These are phyloP conservation scores for Cepaea nemoralis DNA, from an alignment of 1,140 invertebrate genomes.

Conservation along the genomic window DNA sequence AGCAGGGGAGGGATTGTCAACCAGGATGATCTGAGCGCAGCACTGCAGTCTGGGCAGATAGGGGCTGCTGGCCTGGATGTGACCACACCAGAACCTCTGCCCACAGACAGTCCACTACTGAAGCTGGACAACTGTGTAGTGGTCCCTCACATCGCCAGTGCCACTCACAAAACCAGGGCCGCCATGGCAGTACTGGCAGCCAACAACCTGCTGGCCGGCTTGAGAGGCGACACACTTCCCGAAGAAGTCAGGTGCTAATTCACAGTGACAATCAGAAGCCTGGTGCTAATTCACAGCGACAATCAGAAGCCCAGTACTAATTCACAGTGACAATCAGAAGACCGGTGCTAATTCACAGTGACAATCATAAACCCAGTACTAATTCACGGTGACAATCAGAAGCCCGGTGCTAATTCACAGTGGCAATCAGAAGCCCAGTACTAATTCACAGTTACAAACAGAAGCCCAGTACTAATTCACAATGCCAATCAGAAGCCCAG, in stretches of 20 bases:
- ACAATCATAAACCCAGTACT: too few relatives aligned
- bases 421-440: too few relatives aligned
- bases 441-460: too few relatives aligned
- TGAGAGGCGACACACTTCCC: constrained; percentile 79
- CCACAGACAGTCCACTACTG: constrained; percentile 83
- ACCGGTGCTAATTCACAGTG: too few relatives aligned
- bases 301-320: too few relatives aligned
- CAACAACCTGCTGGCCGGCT: constrained; percentile 86
- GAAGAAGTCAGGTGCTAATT: background rate
- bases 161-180: constrained; percentile 82
- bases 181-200: constrained; percentile 89
- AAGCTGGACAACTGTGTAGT: constrained; percentile 87
- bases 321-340: too few relatives aligned
- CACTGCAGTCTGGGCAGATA: constrained; percentile 76
- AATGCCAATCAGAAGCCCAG: too few relatives aligned
- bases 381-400: too few relatives aligned
- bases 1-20: constrained; percentile 71
- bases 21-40: constrained; percentile 64
- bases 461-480: too few relatives aligned
- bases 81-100: constrained; percentile 91
- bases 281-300: too few relatives aligned
- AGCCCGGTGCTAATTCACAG: too few relatives aligned
- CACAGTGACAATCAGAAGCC: too few relatives aligned
- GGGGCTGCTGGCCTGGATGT: constrained; percentile 92
- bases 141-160: constrained; percentile 94